A percentile compares a stretch with the other conserved stretches of the same genome.
These are phyloP conservation scores for Apogon hyalosoma DNA, from an alignment of 2,797 vertebrate species.

Conservation along the genomic window DNA sequence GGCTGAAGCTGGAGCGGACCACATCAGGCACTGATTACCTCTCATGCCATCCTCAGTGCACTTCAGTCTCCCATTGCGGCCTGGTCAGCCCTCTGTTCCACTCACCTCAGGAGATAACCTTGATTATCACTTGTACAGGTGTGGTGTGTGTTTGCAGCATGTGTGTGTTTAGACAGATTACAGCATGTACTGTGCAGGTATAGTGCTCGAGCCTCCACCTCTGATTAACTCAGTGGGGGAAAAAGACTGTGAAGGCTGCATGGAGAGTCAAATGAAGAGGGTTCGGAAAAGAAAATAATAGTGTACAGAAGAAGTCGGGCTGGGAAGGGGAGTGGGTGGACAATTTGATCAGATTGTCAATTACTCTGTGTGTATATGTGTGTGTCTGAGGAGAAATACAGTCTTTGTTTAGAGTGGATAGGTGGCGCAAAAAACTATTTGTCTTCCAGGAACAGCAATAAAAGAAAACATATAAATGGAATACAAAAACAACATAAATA, in stretches of 20 bases:
- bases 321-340: slow-evolving; percentile 46
- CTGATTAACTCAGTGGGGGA: slow-evolving; percentile 74
- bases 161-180: slow-evolving; percentile 63
- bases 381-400: slow-evolving; percentile 21
- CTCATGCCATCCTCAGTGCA: slow-evolving; percentile 41
- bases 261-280: slow-evolving; percentile 53
- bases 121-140: slow-evolving; percentile 51
- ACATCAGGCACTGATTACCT: slow-evolving; percentile 42
- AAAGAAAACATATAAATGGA: background rate
- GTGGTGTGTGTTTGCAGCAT: slow-evolving; percentile 19
- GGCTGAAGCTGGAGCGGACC: slow-evolving; percentile 8
- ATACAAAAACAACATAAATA: slow-evolving; percentile 1
- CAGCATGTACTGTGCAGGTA: slow-evolving; percentile 48
- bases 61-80: slow-evolving; percentile 16
- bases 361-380: slow-evolving; percentile 13
- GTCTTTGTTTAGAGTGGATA: slow-evolving; percentile 20
- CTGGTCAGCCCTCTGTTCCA: slow-evolving; percentile 13
- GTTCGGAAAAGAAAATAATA: slow-evolving; percentile 66
- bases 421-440: slow-evolving; percentile 7
- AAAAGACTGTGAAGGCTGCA: slow-evolving; percentile 55
- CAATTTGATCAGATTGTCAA: slow-evolving; percentile 58
- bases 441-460: slow-evolving; percentile 8
- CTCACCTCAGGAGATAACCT: slow-evolving; percentile 22
- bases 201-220: slow-evolving; percentile 58
- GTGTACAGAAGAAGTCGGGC: slow-evolving; percentile 43